Evolutionary conservation across 1,140 invertebrate species (phyloP).

Genomic region (Phthorimaea operculella): DNA sequence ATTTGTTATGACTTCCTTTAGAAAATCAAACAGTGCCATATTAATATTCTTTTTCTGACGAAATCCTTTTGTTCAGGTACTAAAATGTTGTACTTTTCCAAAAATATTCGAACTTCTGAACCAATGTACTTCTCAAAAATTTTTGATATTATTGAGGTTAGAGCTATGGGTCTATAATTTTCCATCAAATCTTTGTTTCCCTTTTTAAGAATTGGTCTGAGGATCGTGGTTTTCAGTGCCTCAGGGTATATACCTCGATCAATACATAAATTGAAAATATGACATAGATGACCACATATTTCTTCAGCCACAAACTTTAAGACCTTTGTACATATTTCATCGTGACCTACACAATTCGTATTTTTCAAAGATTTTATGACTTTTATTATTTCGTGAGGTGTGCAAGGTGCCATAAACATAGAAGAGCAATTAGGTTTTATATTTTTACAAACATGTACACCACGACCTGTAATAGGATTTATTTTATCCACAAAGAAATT

Average conservation of each 20-base stretch:
- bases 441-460: not conserved
- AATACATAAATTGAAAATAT: slow-evolving; percentile 10
- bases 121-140: slow-evolving; percentile 7
- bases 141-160: slow-evolving; percentile 5
- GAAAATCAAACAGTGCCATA: slow-evolving; percentile 7
- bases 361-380: too few species aligned
- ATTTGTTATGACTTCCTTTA: slow-evolving; percentile 9
- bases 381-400: slow-evolving; percentile 4
- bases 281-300: slow-evolving; percentile 1
- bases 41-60: slow-evolving; percentile 6
- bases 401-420: slow-evolving; percentile 5
- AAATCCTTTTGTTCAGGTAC: slow-evolving; percentile 7
- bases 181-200: not conserved
- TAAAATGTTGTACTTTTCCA: slow-evolving; percentile 1
- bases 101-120: not conserved
- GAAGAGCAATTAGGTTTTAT: not conserved
- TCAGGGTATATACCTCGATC: slow-evolving; percentile 5
- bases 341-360: too few species aligned
- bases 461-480: not conserved
- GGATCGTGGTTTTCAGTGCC: not conserved
- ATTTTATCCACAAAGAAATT: slow-evolving; percentile 7
- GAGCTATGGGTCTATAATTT: slow-evolving; percentile 6
- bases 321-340: slow-evolving; percentile 9
- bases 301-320: slow-evolving; percentile 11
- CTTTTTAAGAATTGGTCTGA: slow-evolving; percentile 5